These are phyloP conservation scores for Drosophila kanekoi DNA, from an alignment of 2,888 invertebrate species.

Conservation along the genomic window DNA sequence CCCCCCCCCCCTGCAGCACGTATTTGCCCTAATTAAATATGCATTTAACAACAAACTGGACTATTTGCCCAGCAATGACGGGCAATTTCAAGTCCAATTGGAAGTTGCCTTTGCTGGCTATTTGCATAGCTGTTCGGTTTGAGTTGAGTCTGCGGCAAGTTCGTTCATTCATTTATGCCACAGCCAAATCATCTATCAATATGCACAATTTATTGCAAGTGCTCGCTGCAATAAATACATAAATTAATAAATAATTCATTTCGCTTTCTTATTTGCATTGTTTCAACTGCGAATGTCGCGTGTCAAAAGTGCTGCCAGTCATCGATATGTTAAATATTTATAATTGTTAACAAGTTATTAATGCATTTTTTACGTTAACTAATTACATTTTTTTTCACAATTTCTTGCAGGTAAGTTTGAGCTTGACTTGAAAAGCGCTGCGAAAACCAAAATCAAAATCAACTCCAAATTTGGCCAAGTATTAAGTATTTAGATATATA, in stretches of 20 bases:
- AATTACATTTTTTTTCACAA: conserved; percentile 10
- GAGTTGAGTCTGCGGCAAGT: conserved; percentile 27
- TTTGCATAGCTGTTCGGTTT: conserved; percentile 58
- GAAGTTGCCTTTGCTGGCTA: conserved; percentile 12
- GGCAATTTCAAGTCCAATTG: conserved; percentile 33
- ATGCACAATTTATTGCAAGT: conserved; percentile 12
- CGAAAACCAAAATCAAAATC: neutral
- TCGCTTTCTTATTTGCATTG: conserved; percentile 20
- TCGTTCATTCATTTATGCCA: conserved; percentile 50
- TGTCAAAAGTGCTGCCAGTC: conserved; percentile 48
- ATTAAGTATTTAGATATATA: conserved; percentile 6
- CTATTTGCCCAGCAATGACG: conserved; percentile 20
- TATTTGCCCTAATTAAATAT: conserved; percentile 14
- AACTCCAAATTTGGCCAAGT: conserved; percentile 27
- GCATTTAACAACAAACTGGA: conserved; percentile 16
- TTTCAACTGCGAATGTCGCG: conserved; percentile 42
- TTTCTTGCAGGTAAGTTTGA: conserved; percentile 31
- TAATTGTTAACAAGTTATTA: conserved; percentile 1
- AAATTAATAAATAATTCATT: conserved; percentile 49
- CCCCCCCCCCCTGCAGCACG: conserved; percentile 9
- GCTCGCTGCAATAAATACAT: neutral
- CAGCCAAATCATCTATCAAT: conserved; percentile 10
- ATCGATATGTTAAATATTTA: neutral
- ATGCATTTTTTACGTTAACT: conserved; percentile 11
- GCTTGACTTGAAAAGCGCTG: neutral